A percentile compares a stretch with the other conserved stretches of the same genome.
Evolutionary conservation across 2,888 invertebrate species (phyloP).

Genomic region (Luperina testacea): DNA sequence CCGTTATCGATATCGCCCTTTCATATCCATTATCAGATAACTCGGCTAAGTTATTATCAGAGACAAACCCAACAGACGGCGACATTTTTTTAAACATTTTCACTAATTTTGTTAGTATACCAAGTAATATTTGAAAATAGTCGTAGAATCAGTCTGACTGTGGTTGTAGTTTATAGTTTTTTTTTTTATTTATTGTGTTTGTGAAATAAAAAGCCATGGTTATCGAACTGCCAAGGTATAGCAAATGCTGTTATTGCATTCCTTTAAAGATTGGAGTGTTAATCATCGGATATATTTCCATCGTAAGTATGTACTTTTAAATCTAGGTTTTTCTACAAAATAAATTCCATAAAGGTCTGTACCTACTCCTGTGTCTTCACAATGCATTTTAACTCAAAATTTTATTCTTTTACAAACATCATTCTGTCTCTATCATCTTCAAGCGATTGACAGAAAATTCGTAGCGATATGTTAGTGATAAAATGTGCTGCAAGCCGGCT

Average conservation of each 20-base stretch:
- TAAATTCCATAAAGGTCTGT: neutral
- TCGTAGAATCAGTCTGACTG: conserved; percentile 10
- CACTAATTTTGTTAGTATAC: neutral
- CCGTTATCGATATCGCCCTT: conserved; percentile 62
- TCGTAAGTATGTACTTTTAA: conserved; percentile 75
- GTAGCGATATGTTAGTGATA: neutral
- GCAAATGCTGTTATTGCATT: conserved; percentile 81
- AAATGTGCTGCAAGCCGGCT: neutral
- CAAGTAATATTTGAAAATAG: conserved; percentile 18
- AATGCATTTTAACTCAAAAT: neutral
- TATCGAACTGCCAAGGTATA: conserved; percentile 74
- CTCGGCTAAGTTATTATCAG: conserved; percentile 49
- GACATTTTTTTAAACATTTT: conserved; percentile 28
- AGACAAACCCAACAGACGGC: conserved; percentile 36
- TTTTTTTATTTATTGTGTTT: conserved; percentile 16
- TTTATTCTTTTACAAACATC: neutral
- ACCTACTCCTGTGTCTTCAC: neutral
- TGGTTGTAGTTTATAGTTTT: neutral
- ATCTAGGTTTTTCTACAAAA: neutral
- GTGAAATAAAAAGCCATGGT: conserved; percentile 59
- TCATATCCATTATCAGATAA: conserved; percentile 71
- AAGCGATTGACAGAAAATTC: neutral
- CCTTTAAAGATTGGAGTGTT: conserved; percentile 79
- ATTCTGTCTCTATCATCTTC: neutral
- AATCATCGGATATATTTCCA: conserved; percentile 82